These are phyloP conservation scores for Cryptops parisi DNA, from an alignment of 2,888 invertebrate species.

Conservation along the genomic window DNA sequence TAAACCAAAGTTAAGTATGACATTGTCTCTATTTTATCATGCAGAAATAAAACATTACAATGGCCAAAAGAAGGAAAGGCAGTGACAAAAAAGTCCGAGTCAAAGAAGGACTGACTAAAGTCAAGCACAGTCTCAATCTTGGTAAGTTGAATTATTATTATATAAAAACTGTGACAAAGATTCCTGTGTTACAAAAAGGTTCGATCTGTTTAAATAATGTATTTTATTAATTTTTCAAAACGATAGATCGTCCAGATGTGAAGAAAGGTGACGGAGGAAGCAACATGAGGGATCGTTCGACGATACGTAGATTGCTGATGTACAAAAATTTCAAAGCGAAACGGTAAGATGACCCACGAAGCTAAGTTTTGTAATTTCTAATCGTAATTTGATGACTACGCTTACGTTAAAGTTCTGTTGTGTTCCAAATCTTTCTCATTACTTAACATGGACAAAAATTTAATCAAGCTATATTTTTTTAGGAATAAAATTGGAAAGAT, in stretches of 20 bases:
- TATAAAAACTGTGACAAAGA: too few relatives aligned
- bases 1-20: too few relatives aligned
- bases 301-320: constrained; percentile 95
- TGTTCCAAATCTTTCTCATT: too few relatives aligned
- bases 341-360: constrained; percentile 42
- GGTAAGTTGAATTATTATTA: constrained; percentile 7
- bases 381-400: too few relatives aligned
- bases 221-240: neutral
- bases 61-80: constrained; percentile 6
- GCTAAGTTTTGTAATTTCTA: too few relatives aligned
- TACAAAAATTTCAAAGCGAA: constrained; percentile 95
- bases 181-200: too few relatives aligned
- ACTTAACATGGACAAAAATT: too few relatives aligned
- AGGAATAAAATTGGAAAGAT: constrained; percentile 55
- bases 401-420: too few relatives aligned
- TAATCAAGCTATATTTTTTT: neutral
- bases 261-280: constrained; percentile 13
- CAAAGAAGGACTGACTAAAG: constrained; percentile 11
- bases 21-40: neutral
- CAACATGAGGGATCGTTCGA: constrained; percentile 56
- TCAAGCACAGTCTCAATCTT: constrained; percentile 17
- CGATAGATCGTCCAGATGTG: neutral
- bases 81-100: constrained; percentile 1
- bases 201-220: neutral
- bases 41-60: neutral